These are phyloP conservation scores for Oophaga pumilio DNA, from an alignment of 2,113 vertebrate genomes.

Conservation along the genomic window DNA sequence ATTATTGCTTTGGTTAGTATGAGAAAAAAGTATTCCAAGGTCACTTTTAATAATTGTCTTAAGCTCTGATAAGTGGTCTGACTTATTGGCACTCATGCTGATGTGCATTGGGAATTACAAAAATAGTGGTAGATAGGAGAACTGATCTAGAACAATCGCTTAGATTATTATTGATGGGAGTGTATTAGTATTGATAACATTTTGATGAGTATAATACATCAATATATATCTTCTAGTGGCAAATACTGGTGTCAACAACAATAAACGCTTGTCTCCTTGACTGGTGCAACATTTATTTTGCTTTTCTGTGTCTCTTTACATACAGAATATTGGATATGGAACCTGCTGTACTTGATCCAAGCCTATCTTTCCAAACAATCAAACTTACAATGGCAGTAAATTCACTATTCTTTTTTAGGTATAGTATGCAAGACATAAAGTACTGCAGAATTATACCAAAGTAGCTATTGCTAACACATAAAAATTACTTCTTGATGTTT, in stretches of 20 bases:
- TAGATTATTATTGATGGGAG: slow-evolving; percentile 95
- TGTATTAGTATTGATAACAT: slow-evolving; percentile 98
- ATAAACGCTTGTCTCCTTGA: slow-evolving; percentile 18
- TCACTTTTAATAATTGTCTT: slow-evolving; percentile 97
- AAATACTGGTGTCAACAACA: slow-evolving; percentile 68
- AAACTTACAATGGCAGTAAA: not conserved
- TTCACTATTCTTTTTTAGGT: not conserved
- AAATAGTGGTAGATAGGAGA: slow-evolving; percentile 70
- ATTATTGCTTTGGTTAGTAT: slow-evolving; percentile 81
- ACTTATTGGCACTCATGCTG: slow-evolving; percentile 83
- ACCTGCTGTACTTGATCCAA: not conserved
- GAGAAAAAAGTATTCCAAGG: slow-evolving; percentile 94
- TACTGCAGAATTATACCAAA: not conserved
- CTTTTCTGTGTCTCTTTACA: slow-evolving; percentile 14
- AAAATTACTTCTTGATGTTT: too few species aligned
- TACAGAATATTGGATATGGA: not conserved
- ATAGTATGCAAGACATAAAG: not conserved
- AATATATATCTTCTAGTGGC: slow-evolving; percentile 71
- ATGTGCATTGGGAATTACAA: slow-evolving; percentile 74
- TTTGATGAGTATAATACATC: too few species aligned
- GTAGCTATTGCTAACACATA: too few species aligned
- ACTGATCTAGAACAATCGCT: slow-evolving; percentile 76
- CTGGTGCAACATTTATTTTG: not conserved
- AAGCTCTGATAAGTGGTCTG: slow-evolving; percentile 82
- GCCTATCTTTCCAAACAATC: not conserved